These are phyloP conservation scores for Stratiomys singularior DNA, from an alignment of 2,888 invertebrate genomes.

Conservation along the genomic window DNA sequence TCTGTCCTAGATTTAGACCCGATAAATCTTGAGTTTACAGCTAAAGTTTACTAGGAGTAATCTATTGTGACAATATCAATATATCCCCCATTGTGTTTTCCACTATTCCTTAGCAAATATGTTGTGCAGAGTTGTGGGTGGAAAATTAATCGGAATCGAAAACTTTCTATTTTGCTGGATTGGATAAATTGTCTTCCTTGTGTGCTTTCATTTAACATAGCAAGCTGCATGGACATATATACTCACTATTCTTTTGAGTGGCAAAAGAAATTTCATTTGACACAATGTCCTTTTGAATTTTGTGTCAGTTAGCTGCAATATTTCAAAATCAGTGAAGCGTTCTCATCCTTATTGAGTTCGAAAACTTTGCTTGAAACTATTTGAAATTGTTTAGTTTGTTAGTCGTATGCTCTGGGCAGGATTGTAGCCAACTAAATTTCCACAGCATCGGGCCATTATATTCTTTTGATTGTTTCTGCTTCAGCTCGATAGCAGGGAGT, in stretches of 20 bases:
- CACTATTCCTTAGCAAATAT: too few species aligned
- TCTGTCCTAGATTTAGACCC: too few species aligned
- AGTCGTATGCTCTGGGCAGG: background rate
- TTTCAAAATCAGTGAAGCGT: background rate
- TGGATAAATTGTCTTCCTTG: too few species aligned
- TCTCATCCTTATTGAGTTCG: conserved; percentile 12
- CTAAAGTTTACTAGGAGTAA: too few species aligned
- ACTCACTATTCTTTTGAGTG: background rate
- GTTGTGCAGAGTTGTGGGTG: too few species aligned
- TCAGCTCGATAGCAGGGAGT: background rate
- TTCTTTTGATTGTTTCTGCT: conserved; percentile 19
- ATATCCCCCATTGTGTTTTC: too few species aligned
- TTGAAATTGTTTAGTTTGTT: conserved; percentile 16
- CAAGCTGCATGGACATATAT: too few species aligned
- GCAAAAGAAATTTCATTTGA: background rate
- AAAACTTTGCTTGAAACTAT: conserved; percentile 7
- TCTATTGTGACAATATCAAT: too few species aligned
- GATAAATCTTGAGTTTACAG: too few species aligned
- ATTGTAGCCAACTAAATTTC: background rate
- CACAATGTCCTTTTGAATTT: background rate
- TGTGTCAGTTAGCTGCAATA: background rate
- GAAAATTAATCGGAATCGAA: too few species aligned
- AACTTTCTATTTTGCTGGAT: too few species aligned
- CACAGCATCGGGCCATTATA: background rate
- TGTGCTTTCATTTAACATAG: too few species aligned